Base-by-base conservation (phyloP, 2,797 vertebrate species). In the Gymnodraco acuticeps region DNA sequence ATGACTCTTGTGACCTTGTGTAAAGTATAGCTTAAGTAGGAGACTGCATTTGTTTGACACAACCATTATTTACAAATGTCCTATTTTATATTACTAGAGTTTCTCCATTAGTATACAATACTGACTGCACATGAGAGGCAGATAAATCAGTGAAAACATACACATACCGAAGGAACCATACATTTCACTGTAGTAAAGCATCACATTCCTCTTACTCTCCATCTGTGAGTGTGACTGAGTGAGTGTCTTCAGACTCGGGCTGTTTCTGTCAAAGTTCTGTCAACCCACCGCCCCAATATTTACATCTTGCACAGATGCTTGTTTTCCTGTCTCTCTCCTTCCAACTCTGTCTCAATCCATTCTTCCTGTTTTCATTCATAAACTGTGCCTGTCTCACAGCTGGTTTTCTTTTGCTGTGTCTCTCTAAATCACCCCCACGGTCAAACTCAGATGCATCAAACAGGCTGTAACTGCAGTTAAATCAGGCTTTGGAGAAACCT, bases 341-440 rank as follows among this genome's bases (percentile, higher is more conserved):
- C 80, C 70, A 84, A 71, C 74, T 73, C 73, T 68, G 77, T 80
- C 73, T 88, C 80, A 80, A 87, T 87, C 88, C 81, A 88, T 82
- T 78, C 88, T 88, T 92, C 91, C 91, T 92, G 90, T 90, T 92
- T 90, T 92, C 83, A 90, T 90, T 90, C 87, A 93, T 86, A 87
- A 90, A 88, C 75, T 72, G 64, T 42, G 27, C 72, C 69, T 51
- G 60, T 54, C 78, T 75, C 61, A 58, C 91, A 93, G 91, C 89
- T 93, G 88, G 54, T 79, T 83, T 86, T 64, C 52, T 82, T 85
- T 84, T 60, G 31, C 63, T 73, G 20, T 48, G 16, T 9, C 50
- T 66, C 62, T 50, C 48, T 66, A 69, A 83, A 75, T 61, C 69
- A 70, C 56, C 75, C 63, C 46, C 63, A 62, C 56, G n/a, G n/a